A percentile compares a stretch with the other conserved stretches of the same genome.
Conservation (phyloP, 2,888 invertebrate genomes). For the Nomada flava region DNA sequence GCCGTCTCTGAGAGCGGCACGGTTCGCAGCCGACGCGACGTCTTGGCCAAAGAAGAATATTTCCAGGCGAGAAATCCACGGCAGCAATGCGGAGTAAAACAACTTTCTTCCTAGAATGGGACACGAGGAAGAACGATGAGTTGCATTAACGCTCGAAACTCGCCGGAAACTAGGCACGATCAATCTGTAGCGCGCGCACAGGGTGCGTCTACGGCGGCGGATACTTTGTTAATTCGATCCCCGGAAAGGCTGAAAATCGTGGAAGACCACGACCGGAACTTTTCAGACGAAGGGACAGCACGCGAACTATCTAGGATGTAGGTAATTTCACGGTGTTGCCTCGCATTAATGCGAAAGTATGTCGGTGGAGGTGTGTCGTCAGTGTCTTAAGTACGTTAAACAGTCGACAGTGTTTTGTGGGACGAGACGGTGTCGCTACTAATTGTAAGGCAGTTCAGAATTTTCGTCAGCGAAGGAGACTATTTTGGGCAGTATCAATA, state of each 20-base stretch:
- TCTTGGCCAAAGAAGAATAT: slow-evolving; percentile 42
- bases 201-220: slow-evolving; percentile 41
- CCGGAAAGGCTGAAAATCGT: slow-evolving; percentile 45
- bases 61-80: slow-evolving; percentile 36
- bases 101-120: slow-evolving; percentile 43
- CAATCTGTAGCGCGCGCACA: slow-evolving; percentile 48
- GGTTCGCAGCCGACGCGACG: not conserved
- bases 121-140: slow-evolving; percentile 61
- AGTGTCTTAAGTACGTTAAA: slow-evolving; percentile 41
- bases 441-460: slow-evolving; percentile 32
- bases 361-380: slow-evolving; percentile 40
- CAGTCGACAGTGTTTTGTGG: slow-evolving; percentile 6
- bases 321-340: slow-evolving; percentile 81
- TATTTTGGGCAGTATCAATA: slow-evolving; percentile 54
- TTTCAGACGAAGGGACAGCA: slow-evolving; percentile 37
- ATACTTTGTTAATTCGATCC: slow-evolving; percentile 62
- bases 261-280: slow-evolving; percentile 34
- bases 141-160: slow-evolving; percentile 64
- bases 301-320: slow-evolving; percentile 67
- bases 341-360: slow-evolving; percentile 75
- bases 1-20: not conserved
- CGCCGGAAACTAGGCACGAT: slow-evolving; percentile 60
- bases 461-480: slow-evolving; percentile 66
- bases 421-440: not conserved
- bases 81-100: slow-evolving; percentile 34